Base-by-base conservation (phyloP, 1,140 invertebrate species). In the Drosophila baimaii region DNA sequence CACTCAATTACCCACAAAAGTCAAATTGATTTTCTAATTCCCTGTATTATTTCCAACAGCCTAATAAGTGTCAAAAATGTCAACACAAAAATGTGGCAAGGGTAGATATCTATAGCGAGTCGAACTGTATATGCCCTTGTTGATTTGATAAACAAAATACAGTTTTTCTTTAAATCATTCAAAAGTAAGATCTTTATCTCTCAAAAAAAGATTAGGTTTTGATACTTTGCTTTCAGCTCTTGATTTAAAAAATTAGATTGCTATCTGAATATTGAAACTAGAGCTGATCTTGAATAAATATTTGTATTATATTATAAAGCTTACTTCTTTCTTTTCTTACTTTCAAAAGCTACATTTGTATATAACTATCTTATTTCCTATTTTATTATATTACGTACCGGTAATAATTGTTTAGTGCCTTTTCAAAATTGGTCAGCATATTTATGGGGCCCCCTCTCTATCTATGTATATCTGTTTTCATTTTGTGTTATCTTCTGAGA, bases 11-110 rank as follows among this genome's bases (percentile, higher is more conserved):
- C 58, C 43, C 70, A 13, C 49, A 64, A 49, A 49, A 35, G 41
- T 56, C 58, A 74, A 64, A 55, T 74, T 75, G 72, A 75, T 75
- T 75, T 64, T 41, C 27, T 71, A 71, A 71, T 71, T 17, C 41
- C 51, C 21, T 9, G 65, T 25, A 57, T 49, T 71, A 47, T 70
- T 47, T 37, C 19, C 29, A 29, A 66, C 43, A 43, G 29, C 61
- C 61, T 37, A 65, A 65, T 47, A 66, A 31, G 61, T 66, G 63
- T 66, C 63, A 35, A 66, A 66, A 35, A 46, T 64, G 63, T 64
- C 63, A 66, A 19, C 13, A 29, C 23, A 31, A 35, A 62, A 62
- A 7, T 27, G 27, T 52, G 19, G 49, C 4, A 21, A n/a, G 19
- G 13, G 19, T 21, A 52, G 49, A 54, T 54, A 54, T 54, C 31